phyloP scores from a whole-genome alignment of 2,797 vertebrate species.

The Selene dorsalis region DNA sequence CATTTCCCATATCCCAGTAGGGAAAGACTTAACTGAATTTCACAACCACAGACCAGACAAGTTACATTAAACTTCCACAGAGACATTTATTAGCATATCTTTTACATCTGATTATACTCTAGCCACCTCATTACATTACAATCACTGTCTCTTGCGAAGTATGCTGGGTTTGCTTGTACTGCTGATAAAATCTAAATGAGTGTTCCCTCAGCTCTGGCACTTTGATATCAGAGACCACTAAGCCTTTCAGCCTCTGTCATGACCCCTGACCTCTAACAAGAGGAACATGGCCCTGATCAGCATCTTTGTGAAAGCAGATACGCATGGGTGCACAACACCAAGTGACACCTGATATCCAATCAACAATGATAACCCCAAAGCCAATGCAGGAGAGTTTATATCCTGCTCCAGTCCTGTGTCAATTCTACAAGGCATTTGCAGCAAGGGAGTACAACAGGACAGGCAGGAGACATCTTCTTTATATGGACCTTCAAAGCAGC shows the following conservation, averaged over 20 bases:
- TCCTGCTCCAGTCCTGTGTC: slow-evolving; percentile 6
- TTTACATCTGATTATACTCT: slow-evolving; percentile 17
- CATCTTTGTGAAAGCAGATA: slow-evolving; percentile 49
- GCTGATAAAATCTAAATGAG: background rate
- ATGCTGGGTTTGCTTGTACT: background rate
- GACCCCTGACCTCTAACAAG: slow-evolving; percentile 41
- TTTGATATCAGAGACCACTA: slow-evolving; percentile 27
- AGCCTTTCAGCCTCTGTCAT: slow-evolving; percentile 1
- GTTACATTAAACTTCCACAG: slow-evolving; percentile 1
- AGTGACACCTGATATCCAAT: slow-evolving; percentile 48
- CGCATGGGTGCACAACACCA: slow-evolving; percentile 23
- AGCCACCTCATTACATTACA: background rate
- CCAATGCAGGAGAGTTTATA: slow-evolving; percentile 2
- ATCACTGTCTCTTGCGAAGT: background rate
- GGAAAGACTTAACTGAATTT: slow-evolving; percentile 1
- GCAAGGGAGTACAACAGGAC: background rate
- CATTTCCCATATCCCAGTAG: background rate
- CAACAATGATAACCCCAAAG: slow-evolving; percentile 29
- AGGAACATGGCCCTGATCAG: slow-evolving; percentile 47
- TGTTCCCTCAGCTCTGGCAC: background rate
- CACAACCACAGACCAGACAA: slow-evolving; percentile 20
- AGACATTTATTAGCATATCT: background rate
- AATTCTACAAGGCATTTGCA: slow-evolving; percentile 12
- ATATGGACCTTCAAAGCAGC: slow-evolving; percentile 30
- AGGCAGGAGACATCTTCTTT: slow-evolving; percentile 28